These are phyloP conservation scores for Eclectus roratus DNA, from an alignment of 2,113 vertebrate species.

Conservation along the genomic window DNA sequence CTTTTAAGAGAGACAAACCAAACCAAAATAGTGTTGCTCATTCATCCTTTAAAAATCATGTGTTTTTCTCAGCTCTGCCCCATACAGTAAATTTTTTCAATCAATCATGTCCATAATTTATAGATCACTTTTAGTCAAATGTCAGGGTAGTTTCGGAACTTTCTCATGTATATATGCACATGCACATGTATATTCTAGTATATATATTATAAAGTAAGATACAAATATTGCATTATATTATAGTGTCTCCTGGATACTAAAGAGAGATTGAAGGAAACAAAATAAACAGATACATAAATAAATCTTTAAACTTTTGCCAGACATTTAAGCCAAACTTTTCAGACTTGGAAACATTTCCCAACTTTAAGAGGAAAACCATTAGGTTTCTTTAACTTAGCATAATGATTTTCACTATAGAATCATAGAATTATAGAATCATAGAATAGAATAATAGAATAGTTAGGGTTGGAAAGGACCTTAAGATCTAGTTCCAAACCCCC, in stretches of 20 bases:
- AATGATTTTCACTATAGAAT: neutral
- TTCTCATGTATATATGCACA: neutral
- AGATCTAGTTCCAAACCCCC: too few species aligned
- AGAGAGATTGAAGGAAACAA: neutral
- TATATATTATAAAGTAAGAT: neutral
- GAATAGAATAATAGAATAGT: too few species aligned
- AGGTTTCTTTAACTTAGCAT: neutral
- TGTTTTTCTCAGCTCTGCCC: neutral
- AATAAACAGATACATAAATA: neutral
- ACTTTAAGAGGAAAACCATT: neutral
- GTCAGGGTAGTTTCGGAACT: neutral
- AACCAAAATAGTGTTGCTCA: constrained; percentile 35
- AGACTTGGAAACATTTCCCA: neutral
- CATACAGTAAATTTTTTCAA: neutral
- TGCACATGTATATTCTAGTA: neutral
- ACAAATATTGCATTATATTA: neutral
- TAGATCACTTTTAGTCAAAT: neutral
- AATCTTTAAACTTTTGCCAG: neutral
- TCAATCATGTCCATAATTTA: neutral
- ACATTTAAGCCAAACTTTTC: neutral
- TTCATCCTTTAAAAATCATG: neutral
- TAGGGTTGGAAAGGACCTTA: too few species aligned
- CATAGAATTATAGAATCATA: too few species aligned
- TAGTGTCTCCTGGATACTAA: neutral
- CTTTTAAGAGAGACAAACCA: neutral